These are phyloP conservation scores for Pocota personata DNA, from an alignment of 2,888 invertebrate species.

Conservation along the genomic window DNA sequence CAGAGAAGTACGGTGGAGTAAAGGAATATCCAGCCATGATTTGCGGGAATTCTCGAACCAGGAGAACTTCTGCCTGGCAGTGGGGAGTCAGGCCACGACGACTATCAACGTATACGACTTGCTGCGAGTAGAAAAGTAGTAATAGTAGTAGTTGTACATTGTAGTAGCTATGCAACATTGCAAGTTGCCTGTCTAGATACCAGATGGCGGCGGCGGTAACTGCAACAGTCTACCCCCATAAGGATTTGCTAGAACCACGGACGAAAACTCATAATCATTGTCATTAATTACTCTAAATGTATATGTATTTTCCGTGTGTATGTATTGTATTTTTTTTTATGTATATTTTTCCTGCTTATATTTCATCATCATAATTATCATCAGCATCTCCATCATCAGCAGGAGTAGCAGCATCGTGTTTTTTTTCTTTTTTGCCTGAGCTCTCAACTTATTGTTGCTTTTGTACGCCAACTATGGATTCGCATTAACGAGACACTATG, in stretches of 20 bases:
- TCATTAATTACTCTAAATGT: slow-evolving; percentile 67
- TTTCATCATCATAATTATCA: slow-evolving; percentile 73
- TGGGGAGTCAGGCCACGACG: slow-evolving; percentile 17
- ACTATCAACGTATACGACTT: slow-evolving; percentile 17
- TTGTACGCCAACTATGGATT: slow-evolving; percentile 64
- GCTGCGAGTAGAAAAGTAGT: slow-evolving; percentile 25
- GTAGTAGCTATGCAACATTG: slow-evolving; percentile 48
- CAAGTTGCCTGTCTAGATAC: slow-evolving; percentile 43
- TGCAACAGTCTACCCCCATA: slow-evolving; percentile 9
- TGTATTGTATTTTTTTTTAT: slow-evolving; percentile 14
- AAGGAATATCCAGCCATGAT: slow-evolving; percentile 56
- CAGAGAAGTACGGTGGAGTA: slow-evolving; percentile 4
- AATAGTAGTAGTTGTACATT: slow-evolving; percentile 49
- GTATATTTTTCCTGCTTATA: slow-evolving; percentile 55
- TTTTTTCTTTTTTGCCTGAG: background rate
- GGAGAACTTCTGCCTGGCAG: background rate
- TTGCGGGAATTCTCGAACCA: slow-evolving; percentile 55
- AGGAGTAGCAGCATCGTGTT: slow-evolving; percentile 16
- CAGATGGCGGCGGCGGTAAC: slow-evolving; percentile 35
- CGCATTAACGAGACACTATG: slow-evolving; percentile 53
- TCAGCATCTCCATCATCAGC: slow-evolving; percentile 47
- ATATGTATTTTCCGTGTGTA: background rate
- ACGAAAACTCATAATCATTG: slow-evolving; percentile 73
- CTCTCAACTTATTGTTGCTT: slow-evolving; percentile 62
- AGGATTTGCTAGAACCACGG: slow-evolving; percentile 47